These are phyloP conservation scores for Vulpes vulpes DNA, from an alignment of 2,113 vertebrate species.

Conservation along the genomic window DNA sequence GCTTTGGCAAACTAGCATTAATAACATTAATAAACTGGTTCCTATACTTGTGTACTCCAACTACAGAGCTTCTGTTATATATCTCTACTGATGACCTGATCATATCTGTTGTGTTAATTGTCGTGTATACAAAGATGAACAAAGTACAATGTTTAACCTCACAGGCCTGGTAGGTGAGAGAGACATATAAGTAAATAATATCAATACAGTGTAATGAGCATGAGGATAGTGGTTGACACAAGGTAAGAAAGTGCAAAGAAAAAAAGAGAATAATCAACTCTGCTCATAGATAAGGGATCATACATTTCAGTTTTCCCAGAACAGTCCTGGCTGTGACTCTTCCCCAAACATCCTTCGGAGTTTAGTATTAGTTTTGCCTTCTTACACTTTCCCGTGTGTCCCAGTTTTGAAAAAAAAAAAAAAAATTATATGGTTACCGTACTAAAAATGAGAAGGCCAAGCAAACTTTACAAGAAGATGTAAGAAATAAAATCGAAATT, in stretches of 20 bases:
- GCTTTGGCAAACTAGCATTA: background rate
- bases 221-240: background rate
- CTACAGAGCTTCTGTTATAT: background rate
- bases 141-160: background rate
- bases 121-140: background rate
- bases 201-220: background rate
- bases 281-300: background rate
- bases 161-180: background rate
- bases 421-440: background rate
- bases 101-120: background rate
- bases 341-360: background rate
- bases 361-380: background rate
- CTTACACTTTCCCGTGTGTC: background rate
- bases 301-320: background rate
- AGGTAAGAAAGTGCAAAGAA: background rate
- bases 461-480: background rate
- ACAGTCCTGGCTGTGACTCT: background rate
- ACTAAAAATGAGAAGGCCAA: background rate
- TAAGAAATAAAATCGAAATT: background rate
- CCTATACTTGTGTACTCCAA: background rate
- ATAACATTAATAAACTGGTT: background rate
- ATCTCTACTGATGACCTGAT: background rate
- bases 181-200: conserved; percentile 6
- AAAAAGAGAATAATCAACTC: background rate
- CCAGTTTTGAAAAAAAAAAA: background rate